Conservation (phyloP, 2,888 invertebrate species). For the Parascotia fuliginaria region DNA sequence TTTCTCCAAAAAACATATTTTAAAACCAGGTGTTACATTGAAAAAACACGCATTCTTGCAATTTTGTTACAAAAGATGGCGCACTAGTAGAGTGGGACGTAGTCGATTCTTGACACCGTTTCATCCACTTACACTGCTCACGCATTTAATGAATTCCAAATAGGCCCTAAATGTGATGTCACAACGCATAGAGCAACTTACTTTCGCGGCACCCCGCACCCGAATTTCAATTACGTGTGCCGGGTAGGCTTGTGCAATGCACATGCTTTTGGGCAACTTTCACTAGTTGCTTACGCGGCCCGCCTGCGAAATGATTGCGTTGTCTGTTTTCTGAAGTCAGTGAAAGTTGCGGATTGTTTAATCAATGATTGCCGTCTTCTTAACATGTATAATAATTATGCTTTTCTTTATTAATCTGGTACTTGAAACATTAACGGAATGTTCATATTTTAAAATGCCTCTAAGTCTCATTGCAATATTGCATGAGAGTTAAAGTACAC, state of each 20-base stretch:
- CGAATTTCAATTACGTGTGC: conserved; percentile 80
- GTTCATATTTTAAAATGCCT: conserved; percentile 12
- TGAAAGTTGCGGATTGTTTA: conserved; percentile 76
- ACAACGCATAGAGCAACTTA: conserved; percentile 62
- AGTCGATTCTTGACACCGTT: conserved; percentile 23
- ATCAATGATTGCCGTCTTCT: conserved; percentile 40
- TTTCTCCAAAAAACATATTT: conserved; percentile 33
- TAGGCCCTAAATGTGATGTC: conserved; percentile 52
- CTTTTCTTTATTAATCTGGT: conserved; percentile 2
- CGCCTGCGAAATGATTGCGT: conserved; percentile 82
- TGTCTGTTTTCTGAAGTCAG: conserved; percentile 74
- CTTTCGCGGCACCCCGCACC: conserved; percentile 81
- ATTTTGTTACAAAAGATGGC: conserved; percentile 28
- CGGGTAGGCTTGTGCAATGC: conserved; percentile 81
- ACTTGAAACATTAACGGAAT: conserved; percentile 4
- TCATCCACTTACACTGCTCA: conserved; percentile 21
- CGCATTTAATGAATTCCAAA: conserved; percentile 50
- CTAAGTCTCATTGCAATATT: conserved; percentile 18
- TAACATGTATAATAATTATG: conserved; percentile 32
- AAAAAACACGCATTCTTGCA: conserved; percentile 18
- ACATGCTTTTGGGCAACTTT: conserved; percentile 83
- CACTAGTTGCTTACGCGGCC: conserved; percentile 79
- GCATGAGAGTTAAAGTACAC: conserved; percentile 52
- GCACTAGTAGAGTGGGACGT: conserved; percentile 18
- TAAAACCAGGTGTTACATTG: conserved; percentile 12